Base-by-base conservation (phyloP, 2,797 vertebrate species). In the Petrocephalus sullivani region DNA sequence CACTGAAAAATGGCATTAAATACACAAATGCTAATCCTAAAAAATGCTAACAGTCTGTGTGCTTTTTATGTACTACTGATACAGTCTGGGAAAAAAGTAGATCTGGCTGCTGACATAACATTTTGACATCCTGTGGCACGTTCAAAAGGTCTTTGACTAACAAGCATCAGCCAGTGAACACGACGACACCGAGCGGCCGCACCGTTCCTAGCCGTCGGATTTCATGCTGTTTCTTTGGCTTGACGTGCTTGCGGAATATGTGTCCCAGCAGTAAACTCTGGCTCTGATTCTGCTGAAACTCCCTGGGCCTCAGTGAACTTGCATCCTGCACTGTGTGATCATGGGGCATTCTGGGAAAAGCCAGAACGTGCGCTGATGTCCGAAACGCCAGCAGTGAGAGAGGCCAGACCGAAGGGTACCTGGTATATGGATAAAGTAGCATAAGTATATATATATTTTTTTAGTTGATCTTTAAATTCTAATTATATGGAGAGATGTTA, bases 181-280 rank as follows among this genome's bases (percentile, higher is more conserved):
- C 9, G 8, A 10, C 3, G 19, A 2, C 10, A 6, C 21, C 21
- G 19, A 46, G 49, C n/a, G 19, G 8, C 8, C 81, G 8, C 81
- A 96, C 96, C 93, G 0, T 78, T 88, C 97, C 97, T 14, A 99
- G 95, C 67, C 93, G 93, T 33, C 92, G 91, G 90, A 99, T 97
- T 93, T 99, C 98, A 1, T 99, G 98, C 92, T 99, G 98, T 88
- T 99, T 99, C 93, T 99, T 99, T 87, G 97, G 97, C 91, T 97
- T 97, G 88, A 99, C 95, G 2, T 99, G 98, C 90, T 96, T 98
- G 89, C 98, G 96, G 90, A 99, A 97, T 4, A 96, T 93, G 53
- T 98, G 97, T 4, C 94, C 93, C 84, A 99, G 95, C 90, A 91
- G 90, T n/a, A 95, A 93, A 91, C 97, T 98, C 94, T 98, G 98